These are phyloP conservation scores for Conistra vaccinii DNA, from an alignment of 2,888 invertebrate species.

Conservation along the genomic window DNA sequence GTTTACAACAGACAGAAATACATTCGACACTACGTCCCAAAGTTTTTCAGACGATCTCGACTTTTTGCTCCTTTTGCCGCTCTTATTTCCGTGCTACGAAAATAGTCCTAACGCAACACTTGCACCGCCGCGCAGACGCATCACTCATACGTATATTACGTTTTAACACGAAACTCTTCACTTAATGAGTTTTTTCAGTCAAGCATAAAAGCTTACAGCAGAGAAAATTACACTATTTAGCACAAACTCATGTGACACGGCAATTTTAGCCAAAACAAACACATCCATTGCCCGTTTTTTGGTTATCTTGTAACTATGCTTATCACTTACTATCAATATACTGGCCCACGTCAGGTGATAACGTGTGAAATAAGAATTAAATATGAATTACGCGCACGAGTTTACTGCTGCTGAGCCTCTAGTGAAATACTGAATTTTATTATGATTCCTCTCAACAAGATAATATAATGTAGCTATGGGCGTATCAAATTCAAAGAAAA, in stretches of 20 bases:
- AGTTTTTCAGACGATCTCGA: constrained; percentile 87
- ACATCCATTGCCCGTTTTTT: constrained; percentile 66
- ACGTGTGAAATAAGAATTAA: constrained; percentile 63
- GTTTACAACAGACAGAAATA: constrained; percentile 87
- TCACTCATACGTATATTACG: constrained; percentile 81
- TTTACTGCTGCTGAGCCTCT: constrained; percentile 71
- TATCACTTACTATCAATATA: constrained; percentile 77
- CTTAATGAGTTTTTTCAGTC: constrained; percentile 44
- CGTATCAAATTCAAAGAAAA: constrained; percentile 73
- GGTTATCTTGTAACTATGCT: constrained; percentile 74
- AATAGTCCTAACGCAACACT: constrained; percentile 89
- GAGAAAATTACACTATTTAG: constrained; percentile 40
- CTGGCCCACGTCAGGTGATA: constrained; percentile 74
- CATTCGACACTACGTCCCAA: constrained; percentile 87
- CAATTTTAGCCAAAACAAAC: constrained; percentile 62
- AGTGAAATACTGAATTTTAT: constrained; percentile 77
- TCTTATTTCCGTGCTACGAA: constrained; percentile 91
- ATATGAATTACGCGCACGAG: constrained; percentile 74
- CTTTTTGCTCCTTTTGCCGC: constrained; percentile 90
- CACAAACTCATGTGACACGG: constrained; percentile 39
- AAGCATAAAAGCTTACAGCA: constrained; percentile 32
- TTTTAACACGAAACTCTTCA: constrained; percentile 62
- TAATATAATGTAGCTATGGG: constrained; percentile 74
- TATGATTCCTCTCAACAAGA: constrained; percentile 74
- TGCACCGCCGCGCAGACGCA: constrained; percentile 87